Evolutionary conservation across 1,140 invertebrate genomes (phyloP).

Genomic region (Lamellibrachia luymesi): DNA sequence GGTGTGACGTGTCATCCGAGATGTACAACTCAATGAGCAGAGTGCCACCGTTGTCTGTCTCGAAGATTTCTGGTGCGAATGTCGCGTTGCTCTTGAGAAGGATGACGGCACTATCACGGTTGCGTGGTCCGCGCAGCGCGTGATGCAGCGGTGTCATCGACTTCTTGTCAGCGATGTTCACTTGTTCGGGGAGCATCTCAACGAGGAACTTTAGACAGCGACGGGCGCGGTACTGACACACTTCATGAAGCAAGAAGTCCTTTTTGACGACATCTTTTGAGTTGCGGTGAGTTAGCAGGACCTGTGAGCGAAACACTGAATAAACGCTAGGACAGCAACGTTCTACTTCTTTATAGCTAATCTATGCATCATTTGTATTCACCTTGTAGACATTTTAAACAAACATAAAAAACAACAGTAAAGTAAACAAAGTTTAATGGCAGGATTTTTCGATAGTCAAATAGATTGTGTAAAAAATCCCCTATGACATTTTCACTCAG

Average conservation of each 20-base stretch:
- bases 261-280: constrained; percentile 27
- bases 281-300: constrained; percentile 27
- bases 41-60: constrained; percentile 24
- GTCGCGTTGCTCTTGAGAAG: constrained; percentile 26
- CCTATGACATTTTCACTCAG: too few relatives aligned
- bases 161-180: constrained; percentile 28
- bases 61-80: constrained; percentile 28
- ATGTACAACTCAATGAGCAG: constrained; percentile 29
- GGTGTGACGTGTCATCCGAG: constrained; percentile 24
- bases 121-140: constrained; percentile 24
- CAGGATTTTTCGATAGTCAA: too few relatives aligned
- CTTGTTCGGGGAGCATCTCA: constrained; percentile 28
- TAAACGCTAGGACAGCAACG: not conserved
- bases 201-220: constrained; percentile 30
- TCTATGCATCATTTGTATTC: too few relatives aligned
- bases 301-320: not conserved
- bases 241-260: constrained; percentile 29
- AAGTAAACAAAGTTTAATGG: too few relatives aligned
- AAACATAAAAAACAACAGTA: too few relatives aligned
- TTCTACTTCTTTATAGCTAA: too few relatives aligned
- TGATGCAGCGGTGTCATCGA: constrained; percentile 28
- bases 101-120: constrained; percentile 27
- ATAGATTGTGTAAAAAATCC: too few relatives aligned
- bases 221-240: constrained; percentile 28
- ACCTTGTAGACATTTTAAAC: too few relatives aligned